phyloP scores from a whole-genome alignment of 2,888 invertebrate species.

The Drosophila koepferae region DNA sequence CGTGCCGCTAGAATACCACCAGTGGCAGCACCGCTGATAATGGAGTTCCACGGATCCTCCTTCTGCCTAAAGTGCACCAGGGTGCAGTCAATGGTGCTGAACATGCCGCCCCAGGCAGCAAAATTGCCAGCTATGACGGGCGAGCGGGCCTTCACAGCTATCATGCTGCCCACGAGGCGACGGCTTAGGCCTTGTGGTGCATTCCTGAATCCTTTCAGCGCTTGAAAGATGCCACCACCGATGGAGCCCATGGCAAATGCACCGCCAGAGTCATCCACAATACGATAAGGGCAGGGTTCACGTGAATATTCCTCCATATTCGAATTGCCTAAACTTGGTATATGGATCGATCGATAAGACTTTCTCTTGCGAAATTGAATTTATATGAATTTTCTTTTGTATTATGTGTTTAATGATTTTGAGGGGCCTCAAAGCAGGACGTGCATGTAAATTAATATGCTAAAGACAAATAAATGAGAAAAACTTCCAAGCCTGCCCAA shows the following conservation, averaged over 20 bases:
- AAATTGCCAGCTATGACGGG: constrained; percentile 66
- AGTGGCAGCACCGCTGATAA: constrained; percentile 67
- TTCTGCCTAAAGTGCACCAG: constrained; percentile 61
- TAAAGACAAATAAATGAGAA: constrained; percentile 1
- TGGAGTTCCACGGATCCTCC: constrained; percentile 77
- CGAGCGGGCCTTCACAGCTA: constrained; percentile 57
- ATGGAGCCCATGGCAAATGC: constrained; percentile 99
- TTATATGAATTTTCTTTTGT: constrained; percentile 32
- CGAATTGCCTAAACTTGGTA: constrained; percentile 19
- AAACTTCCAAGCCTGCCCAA: constrained; percentile 22
- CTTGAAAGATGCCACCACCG: constrained; percentile 98
- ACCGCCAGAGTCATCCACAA: constrained; percentile 99
- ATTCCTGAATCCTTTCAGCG: constrained; percentile 98
- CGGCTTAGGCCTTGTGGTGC: constrained; percentile 90
- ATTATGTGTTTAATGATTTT: constrained; percentile 32
- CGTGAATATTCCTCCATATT: constrained; percentile 96
- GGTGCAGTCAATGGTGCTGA: constrained; percentile 67
- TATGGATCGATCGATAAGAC: constrained; percentile 3
- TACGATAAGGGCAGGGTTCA: constrained; percentile 99
- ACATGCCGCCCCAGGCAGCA: constrained; percentile 68
- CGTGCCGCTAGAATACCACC: constrained; percentile 67
- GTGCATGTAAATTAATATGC: constrained; percentile 28
- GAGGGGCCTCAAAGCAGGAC: constrained; percentile 26
- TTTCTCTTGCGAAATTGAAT: constrained; percentile 23
- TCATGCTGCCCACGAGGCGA: constrained; percentile 56